Conservation (phyloP, 2,113 vertebrate genomes). For the Nicator chloris region DNA sequence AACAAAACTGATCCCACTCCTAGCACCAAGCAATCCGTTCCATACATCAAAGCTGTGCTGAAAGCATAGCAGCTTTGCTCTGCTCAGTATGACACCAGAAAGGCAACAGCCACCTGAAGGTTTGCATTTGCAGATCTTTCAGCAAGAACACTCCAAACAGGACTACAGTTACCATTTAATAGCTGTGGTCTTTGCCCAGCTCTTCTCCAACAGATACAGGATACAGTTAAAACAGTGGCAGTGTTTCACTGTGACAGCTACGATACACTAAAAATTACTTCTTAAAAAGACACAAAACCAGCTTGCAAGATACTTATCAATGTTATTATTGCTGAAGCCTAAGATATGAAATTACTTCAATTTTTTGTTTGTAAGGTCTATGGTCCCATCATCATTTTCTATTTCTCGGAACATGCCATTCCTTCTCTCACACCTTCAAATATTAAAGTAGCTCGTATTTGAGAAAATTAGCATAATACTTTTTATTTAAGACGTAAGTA, state of each 20-base stretch:
- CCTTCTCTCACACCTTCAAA: neutral
- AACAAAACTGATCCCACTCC: neutral
- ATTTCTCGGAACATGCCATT: neutral
- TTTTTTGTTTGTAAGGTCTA: neutral
- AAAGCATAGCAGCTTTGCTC: neutral
- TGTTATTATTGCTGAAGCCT: neutral
- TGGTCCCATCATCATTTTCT: neutral
- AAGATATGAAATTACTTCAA: neutral
- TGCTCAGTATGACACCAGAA: neutral
- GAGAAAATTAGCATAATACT: neutral
- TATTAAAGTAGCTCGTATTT: neutral
- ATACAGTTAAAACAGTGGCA: neutral
- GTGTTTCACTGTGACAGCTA: neutral
- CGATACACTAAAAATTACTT: neutral
- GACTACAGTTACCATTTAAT: neutral
- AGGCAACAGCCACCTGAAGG: neutral
- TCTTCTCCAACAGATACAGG: neutral
- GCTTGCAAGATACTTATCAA: neutral
- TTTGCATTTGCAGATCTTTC: neutral
- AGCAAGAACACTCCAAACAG: neutral
- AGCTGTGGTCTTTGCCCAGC: accelerated
- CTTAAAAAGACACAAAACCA: neutral
- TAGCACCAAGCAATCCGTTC: neutral
- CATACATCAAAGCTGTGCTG: neutral
- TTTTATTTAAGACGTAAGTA: neutral